Evolutionary conservation across 1,140 invertebrate genomes (phyloP).

Genomic region (Drosophila dunni): DNA sequence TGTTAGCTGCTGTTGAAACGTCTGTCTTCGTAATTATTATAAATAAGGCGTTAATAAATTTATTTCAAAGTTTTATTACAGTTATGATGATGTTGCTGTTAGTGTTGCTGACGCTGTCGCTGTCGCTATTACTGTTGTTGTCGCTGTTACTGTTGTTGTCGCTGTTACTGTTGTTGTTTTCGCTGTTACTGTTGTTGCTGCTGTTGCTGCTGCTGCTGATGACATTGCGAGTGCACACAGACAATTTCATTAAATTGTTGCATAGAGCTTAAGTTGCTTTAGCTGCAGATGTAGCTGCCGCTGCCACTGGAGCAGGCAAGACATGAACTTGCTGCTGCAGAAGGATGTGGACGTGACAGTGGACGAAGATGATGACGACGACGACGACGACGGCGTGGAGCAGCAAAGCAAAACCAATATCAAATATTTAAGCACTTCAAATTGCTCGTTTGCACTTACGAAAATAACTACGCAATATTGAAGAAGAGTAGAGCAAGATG

Average conservation of each 20-base stretch:
- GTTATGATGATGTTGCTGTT: conserved; percentile 17
- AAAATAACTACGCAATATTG: conserved; percentile 80
- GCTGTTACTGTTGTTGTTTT: conserved; percentile 1
- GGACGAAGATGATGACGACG: not conserved
- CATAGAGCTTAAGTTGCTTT: conserved; percentile 39
- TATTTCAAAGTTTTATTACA: conserved; percentile 53
- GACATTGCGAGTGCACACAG: conserved; percentile 48
- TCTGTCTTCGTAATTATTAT: conserved; percentile 48
- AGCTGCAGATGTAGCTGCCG: not conserved
- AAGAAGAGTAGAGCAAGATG: conserved; percentile 36
- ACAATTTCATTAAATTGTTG: conserved; percentile 75
- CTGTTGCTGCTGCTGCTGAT: conserved; percentile 17
- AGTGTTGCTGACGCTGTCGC: not conserved
- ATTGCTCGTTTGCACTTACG: conserved; percentile 82
- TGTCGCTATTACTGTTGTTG: not conserved
- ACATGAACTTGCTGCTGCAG: not conserved
- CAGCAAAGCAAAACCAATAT: conserved; percentile 74
- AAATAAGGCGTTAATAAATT: conserved; percentile 55
- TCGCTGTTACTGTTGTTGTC: not conserved
- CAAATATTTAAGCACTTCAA: conserved; percentile 82
- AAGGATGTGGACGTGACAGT: not conserved
- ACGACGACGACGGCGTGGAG: conserved; percentile 15
- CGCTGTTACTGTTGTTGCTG: not conserved
- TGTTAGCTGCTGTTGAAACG: not conserved
- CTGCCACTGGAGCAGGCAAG: not conserved